phyloP scores from a whole-genome alignment of 2,113 vertebrate species.

The Todiramphus saurophagus region DNA sequence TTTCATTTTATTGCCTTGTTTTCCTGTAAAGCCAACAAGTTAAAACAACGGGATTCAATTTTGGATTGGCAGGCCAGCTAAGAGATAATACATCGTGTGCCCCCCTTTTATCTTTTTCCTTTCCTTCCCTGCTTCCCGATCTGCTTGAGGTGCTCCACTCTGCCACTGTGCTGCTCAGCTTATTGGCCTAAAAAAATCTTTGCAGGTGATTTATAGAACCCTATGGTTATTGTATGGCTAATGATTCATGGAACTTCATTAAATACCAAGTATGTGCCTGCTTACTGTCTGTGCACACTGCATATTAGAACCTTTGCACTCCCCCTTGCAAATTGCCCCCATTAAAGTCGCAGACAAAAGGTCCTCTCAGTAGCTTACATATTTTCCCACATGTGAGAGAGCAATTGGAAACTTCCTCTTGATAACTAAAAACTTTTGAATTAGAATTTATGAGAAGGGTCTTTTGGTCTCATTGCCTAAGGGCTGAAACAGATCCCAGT shows the following conservation, averaged over 20 bases:
- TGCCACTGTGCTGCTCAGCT: background rate
- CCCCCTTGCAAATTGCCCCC: conserved; percentile 66
- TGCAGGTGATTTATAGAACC: conserved; percentile 62
- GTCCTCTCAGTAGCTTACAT: conserved; percentile 76
- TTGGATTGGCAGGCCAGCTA: conserved; percentile 29
- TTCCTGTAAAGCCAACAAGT: conserved; percentile 60
- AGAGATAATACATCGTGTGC: background rate
- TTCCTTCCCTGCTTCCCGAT: background rate
- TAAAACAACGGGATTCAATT: conserved; percentile 63
- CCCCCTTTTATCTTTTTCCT: background rate
- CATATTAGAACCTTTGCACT: conserved; percentile 74
- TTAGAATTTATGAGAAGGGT: conserved; percentile 77
- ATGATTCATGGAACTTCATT: conserved; percentile 71
- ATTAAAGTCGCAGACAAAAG: conserved; percentile 76
- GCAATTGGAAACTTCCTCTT: conserved; percentile 80
- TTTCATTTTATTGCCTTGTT: conserved; percentile 57
- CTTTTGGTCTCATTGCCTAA: conserved; percentile 63
- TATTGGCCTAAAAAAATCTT: conserved; percentile 15
- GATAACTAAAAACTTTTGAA: conserved; percentile 75
- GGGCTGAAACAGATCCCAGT: conserved; percentile 71
- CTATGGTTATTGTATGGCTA: conserved; percentile 54
- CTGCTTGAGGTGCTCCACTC: conserved; percentile 11
- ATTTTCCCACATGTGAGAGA: conserved; percentile 79
- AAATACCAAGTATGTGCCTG: conserved; percentile 67
- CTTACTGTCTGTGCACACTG: conserved; percentile 70